These are phyloP conservation scores for Lepidurus couesii DNA, from an alignment of 1,140 invertebrate species.

Conservation along the genomic window DNA sequence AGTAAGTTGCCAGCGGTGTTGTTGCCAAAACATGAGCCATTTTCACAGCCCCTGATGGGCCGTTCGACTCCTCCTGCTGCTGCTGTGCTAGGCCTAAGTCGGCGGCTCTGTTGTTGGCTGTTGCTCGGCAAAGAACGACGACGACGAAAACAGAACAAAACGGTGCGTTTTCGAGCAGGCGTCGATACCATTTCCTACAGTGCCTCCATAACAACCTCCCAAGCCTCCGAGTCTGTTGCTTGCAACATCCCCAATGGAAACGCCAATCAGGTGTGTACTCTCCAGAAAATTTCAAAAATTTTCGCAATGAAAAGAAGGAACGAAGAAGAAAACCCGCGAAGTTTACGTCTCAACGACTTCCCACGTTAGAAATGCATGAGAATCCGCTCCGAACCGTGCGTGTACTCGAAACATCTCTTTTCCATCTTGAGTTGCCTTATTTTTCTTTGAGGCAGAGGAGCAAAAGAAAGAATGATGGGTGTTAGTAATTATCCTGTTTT, in stretches of 20 bases:
- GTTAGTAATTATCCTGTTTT: too few relatives aligned
- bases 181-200: conserved; percentile 38
- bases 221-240: background rate
- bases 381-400: too few relatives aligned
- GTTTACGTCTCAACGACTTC: background rate
- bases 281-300: background rate
- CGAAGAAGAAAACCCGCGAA: background rate
- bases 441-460: too few relatives aligned
- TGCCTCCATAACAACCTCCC: conserved; percentile 35
- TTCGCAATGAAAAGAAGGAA: background rate
- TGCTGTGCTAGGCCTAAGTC: background rate
- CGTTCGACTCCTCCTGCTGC: background rate
- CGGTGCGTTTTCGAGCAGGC: conserved; percentile 37
- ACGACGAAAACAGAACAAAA: conserved; percentile 33
- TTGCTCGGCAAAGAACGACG: conserved; percentile 24
- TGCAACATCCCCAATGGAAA: background rate
- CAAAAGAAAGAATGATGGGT: too few relatives aligned
- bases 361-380: too few relatives aligned
- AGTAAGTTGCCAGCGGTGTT: background rate
- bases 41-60: background rate
- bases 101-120: background rate
- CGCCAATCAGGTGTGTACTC: conserved; percentile 16
- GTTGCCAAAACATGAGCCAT: background rate
- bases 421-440: background rate
- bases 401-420: background rate